Evolutionary conservation across 2,888 invertebrate species (phyloP).

Genomic region (Limulus polyphemus): DNA sequence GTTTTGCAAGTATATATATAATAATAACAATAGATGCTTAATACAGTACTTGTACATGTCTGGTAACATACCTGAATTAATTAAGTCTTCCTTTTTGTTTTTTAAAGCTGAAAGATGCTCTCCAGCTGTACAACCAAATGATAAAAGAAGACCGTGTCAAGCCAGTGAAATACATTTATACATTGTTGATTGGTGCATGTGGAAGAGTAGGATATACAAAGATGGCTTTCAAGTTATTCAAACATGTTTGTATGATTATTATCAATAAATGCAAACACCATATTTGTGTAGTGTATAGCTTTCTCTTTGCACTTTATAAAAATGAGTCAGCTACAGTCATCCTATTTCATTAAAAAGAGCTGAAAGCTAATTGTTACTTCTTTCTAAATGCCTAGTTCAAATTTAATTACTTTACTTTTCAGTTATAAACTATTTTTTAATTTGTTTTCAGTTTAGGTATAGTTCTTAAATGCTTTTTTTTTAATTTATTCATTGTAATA

Average conservation of each 20-base stretch:
- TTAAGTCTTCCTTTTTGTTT: neutral
- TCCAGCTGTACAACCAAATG: constrained; percentile 64
- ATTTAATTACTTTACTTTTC: too few species aligned
- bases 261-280: neutral
- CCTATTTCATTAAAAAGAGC: too few species aligned
- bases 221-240: constrained; percentile 70
- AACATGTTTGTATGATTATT: constrained; percentile 39
- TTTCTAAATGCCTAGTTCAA: too few species aligned
- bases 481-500: too few species aligned
- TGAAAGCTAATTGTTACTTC: too few species aligned
- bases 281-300: neutral
- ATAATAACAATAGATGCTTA: too few species aligned
- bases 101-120: constrained; percentile 48
- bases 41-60: too few species aligned
- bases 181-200: constrained; percentile 67
- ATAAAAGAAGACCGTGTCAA: constrained; percentile 53
- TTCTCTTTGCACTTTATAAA: constrained; percentile 1
- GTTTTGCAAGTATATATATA: too few species aligned
- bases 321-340: neutral
- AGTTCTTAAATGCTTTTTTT: too few species aligned
- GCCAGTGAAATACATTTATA: constrained; percentile 64
- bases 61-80: too few species aligned
- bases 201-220: constrained; percentile 70
- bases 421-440: too few species aligned
- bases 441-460: too few species aligned